Evolutionary conservation across 1,140 invertebrate species (phyloP).

Genomic region (Drosophila pseudoananassae): DNA sequence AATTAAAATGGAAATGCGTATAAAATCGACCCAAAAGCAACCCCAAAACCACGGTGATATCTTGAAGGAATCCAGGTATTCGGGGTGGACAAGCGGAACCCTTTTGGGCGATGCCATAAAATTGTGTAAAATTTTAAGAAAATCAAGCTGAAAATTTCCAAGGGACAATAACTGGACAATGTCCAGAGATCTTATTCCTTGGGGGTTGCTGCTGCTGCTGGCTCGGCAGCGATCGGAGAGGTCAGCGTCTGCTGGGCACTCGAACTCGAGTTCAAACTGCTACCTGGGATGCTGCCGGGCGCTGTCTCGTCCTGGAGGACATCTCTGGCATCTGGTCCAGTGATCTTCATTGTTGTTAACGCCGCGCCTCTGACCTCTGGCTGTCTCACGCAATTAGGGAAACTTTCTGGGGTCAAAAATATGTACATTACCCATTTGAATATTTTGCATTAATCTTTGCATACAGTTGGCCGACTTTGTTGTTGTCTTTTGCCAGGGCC

Average conservation of each 20-base stretch:
- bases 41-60: constrained; percentile 31
- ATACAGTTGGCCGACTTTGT: constrained; percentile 28
- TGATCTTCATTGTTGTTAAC: constrained; percentile 52
- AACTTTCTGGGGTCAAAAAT: constrained; percentile 66
- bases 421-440: constrained; percentile 55
- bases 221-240: constrained; percentile 41
- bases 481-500: constrained; percentile 9
- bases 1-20: constrained; percentile 69
- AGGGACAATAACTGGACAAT: constrained; percentile 45
- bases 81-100: constrained; percentile 57
- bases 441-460: constrained; percentile 60
- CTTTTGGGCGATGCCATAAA: constrained; percentile 58
- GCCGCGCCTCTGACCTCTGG: constrained; percentile 60
- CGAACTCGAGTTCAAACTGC: constrained; percentile 39
- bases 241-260: constrained; percentile 64
- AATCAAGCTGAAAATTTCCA: constrained; percentile 75
- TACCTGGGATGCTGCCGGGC: constrained; percentile 52
- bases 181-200: constrained; percentile 24
- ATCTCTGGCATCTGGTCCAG: constrained; percentile 38
- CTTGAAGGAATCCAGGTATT: constrained; percentile 49
- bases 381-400: constrained; percentile 70
- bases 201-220: constrained; percentile 41
- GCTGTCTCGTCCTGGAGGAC: constrained; percentile 20
- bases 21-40: constrained; percentile 70
- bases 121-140: constrained; percentile 60